phyloP scores from a whole-genome alignment of 2,113 vertebrate genomes.

The Saccopteryx bilineata region DNA sequence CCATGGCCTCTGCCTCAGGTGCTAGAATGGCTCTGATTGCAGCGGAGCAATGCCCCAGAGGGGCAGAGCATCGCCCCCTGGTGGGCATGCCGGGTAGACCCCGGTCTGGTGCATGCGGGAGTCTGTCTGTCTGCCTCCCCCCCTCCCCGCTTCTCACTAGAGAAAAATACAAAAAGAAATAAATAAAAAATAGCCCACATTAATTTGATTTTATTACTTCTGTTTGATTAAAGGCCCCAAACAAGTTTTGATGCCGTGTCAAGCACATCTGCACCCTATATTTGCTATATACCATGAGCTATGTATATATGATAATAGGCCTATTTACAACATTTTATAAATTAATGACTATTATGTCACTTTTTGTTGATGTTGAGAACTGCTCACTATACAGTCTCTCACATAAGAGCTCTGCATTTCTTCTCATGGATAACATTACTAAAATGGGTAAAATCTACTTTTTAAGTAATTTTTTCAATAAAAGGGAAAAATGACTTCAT shows the following conservation, averaged over 20 bases:
- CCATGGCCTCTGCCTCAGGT: no score
- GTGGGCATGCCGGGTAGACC: no score
- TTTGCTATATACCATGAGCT: neutral
- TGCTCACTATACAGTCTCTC: conserved; percentile 7
- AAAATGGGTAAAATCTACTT: neutral
- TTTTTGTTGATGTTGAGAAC: conserved; percentile 44
- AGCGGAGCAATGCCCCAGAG: no score
- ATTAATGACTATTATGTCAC: neutral
- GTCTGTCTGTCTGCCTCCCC: no score
- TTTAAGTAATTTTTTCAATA: conserved; percentile 59
- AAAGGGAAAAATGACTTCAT: conserved; percentile 80
- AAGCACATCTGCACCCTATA: neutral
- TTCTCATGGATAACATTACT: conserved; percentile 52
- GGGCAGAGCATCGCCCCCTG: no score
- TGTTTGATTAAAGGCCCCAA: conserved; percentile 36
- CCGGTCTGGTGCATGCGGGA: no score
- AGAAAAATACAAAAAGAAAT: no score
- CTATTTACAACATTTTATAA: neutral
- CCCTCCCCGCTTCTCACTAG: no score
- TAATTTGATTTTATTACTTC: conserved; percentile 4
- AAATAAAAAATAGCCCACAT: conserved; percentile 41
- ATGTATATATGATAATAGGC: neutral
- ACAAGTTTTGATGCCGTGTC: conserved; percentile 7
- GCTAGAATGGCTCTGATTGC: no score
- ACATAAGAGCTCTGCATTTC: conserved; percentile 51